phyloP scores from a whole-genome alignment of 2,888 invertebrate species.

The Trichogramma evanescens region DNA sequence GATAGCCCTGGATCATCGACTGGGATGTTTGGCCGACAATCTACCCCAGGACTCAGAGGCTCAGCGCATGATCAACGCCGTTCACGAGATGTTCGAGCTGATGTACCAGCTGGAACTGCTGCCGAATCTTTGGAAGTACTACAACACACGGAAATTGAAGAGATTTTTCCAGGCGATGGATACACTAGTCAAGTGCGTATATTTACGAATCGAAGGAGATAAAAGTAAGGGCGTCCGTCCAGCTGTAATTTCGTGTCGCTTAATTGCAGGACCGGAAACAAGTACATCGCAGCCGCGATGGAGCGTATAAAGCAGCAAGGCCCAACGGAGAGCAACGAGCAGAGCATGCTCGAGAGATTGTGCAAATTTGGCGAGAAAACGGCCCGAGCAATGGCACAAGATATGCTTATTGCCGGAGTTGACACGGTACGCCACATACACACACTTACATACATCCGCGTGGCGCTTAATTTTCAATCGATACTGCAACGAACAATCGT shows the following conservation, averaged over 20 bases:
- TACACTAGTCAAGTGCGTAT: slow-evolving; percentile 61
- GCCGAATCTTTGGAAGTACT: slow-evolving; percentile 63
- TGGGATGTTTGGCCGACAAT: slow-evolving; percentile 63
- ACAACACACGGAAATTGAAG: slow-evolving; percentile 63
- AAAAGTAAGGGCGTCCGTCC: too few relatives aligned
- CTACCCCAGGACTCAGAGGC: slow-evolving; percentile 57
- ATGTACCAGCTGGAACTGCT: slow-evolving; percentile 68
- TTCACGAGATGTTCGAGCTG: slow-evolving; percentile 71
- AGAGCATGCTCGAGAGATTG: slow-evolving; percentile 60
- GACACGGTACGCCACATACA: slow-evolving; percentile 54
- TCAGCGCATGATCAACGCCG: slow-evolving; percentile 69
- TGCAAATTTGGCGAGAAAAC: slow-evolving; percentile 56
- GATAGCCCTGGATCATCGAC: slow-evolving; percentile 72
- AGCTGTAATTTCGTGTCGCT: not conserved
- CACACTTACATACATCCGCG: too few relatives aligned
- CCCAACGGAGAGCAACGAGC: slow-evolving; percentile 47
- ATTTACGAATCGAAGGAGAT: not conserved
- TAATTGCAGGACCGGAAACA: slow-evolving; percentile 11
- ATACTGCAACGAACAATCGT: too few relatives aligned
- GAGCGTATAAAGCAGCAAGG: slow-evolving; percentile 36
- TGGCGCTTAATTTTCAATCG: too few relatives aligned
- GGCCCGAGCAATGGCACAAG: slow-evolving; percentile 62
- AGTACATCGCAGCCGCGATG: slow-evolving; percentile 42
- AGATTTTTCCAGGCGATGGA: slow-evolving; percentile 67
- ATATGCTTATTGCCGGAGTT: slow-evolving; percentile 64